Percentiles rank a stretch among this genome's conserved stretches.
These are phyloP conservation scores for Scaptomyza graminum DNA, from an alignment of 1,140 invertebrate genomes.

Conservation along the genomic window DNA sequence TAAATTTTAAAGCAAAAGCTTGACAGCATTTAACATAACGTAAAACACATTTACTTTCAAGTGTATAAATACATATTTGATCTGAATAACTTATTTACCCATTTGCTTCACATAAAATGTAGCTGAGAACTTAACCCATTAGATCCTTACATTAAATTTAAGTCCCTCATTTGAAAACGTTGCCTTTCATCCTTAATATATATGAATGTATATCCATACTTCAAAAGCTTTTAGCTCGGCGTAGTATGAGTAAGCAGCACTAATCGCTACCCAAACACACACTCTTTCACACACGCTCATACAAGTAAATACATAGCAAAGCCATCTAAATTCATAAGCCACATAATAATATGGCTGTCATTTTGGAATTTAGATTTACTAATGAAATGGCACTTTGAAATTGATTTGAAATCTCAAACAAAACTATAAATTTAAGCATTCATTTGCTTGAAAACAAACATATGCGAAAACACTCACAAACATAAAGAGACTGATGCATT, in stretches of 20 bases:
- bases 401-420: conserved; percentile 43
- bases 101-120: not conserved
- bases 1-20: not conserved
- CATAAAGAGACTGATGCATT: conserved; percentile 18
- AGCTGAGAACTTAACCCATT: not conserved
- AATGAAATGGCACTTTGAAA: conserved; percentile 52
- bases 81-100: not conserved
- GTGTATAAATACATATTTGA: conserved; percentile 5
- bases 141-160: conserved; percentile 13
- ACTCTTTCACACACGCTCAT: not conserved
- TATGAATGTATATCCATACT: not conserved
- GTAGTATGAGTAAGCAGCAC: not conserved
- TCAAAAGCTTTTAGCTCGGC: conserved; percentile 15
- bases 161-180: conserved; percentile 7
- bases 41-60: not conserved
- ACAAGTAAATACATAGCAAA: not conserved
- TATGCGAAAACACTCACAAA: not conserved
- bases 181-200: conserved; percentile 5
- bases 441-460: not conserved
- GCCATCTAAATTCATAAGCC: conserved; percentile 5
- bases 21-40: not conserved
- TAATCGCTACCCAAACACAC: conserved; percentile 12
- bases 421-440: conserved; percentile 42
- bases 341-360: conserved; percentile 31
- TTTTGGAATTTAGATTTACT: conserved; percentile 34